Conservation (phyloP, 2,113 vertebrate genomes). For the Lates calcarifer region DNA sequence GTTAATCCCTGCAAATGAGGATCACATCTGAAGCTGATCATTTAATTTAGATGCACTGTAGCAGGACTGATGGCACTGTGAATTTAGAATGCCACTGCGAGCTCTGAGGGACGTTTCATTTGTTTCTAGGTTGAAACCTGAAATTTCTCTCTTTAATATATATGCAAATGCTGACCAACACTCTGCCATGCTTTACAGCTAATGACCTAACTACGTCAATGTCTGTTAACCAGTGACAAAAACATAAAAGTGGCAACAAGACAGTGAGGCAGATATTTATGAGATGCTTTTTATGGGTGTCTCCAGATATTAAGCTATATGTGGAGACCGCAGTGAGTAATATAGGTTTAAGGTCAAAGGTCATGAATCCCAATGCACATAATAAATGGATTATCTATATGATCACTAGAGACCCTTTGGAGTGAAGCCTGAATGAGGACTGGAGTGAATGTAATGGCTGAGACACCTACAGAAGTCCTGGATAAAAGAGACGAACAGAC, state of each 20-base stretch:
- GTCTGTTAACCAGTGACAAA: neutral
- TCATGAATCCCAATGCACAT: neutral
- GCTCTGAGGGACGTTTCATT: neutral
- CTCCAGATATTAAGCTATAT: slow-evolving; percentile 19
- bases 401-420: neutral
- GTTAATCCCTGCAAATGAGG: slow-evolving; percentile 49
- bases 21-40: slow-evolving; percentile 16
- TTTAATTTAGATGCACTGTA: slow-evolving; percentile 37
- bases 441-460: neutral
- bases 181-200: neutral
- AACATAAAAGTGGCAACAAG: neutral
- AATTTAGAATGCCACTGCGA: slow-evolving; percentile 18
- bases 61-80: neutral
- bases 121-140: neutral
- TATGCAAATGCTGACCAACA: slow-evolving; percentile 8
- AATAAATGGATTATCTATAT: slow-evolving; percentile 3
- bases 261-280: slow-evolving; percentile 6
- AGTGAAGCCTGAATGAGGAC: neutral
- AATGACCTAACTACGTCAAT: neutral
- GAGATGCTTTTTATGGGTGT: neutral
- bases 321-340: neutral
- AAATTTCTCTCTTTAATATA: slow-evolving; percentile 4
- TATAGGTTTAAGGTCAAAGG: slow-evolving; percentile 17
- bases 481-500: neutral
- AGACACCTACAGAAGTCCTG: neutral